phyloP scores from a whole-genome alignment of 2,797 vertebrate species.

The Lepidocolaptes lacrymiger region DNA sequence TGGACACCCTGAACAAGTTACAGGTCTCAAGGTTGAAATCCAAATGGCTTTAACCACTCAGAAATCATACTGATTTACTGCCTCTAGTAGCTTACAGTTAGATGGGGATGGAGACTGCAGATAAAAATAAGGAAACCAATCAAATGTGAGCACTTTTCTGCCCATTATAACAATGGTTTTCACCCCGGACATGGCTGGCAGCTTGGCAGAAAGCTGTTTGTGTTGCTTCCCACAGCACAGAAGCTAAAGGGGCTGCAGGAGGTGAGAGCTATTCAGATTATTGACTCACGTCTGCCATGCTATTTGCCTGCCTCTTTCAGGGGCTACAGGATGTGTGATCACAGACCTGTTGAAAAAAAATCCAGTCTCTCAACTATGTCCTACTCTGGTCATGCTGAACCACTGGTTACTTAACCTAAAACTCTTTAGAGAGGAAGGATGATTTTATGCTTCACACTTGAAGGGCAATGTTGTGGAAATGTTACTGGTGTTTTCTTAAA shows the following conservation, averaged over 20 bases:
- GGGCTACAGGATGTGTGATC: neutral
- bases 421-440: neutral
- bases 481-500: neutral
- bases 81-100: neutral
- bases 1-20: neutral
- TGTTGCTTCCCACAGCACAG: neutral
- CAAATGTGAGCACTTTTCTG: neutral
- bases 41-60: neutral
- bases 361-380: neutral
- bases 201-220: neutral
- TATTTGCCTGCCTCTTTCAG: neutral
- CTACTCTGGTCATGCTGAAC: neutral
- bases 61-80: neutral
- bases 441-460: neutral
- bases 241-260: neutral
- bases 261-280: neutral
- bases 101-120: neutral
- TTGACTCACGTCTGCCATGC: accelerated
- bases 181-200: accelerated
- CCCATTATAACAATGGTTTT: neutral
- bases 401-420: neutral
- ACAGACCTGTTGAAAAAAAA: neutral
- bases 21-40: neutral
- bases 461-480: neutral
- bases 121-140: neutral